These are phyloP conservation scores for Galeruca laticollis DNA, from an alignment of 2,888 invertebrate species.

Conservation along the genomic window DNA sequence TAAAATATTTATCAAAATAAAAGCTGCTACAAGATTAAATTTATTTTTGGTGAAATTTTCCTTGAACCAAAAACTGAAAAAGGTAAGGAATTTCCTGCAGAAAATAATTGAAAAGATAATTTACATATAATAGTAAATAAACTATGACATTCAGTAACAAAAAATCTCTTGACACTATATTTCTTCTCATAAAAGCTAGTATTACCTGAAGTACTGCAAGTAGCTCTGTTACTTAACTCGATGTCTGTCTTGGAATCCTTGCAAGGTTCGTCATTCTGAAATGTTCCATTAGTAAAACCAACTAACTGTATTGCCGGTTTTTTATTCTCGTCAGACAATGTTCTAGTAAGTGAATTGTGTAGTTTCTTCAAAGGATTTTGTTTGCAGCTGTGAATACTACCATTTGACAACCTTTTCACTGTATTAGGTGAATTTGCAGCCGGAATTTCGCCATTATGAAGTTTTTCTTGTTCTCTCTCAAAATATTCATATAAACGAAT, in stretches of 20 bases:
- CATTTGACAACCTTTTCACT: constrained; percentile 55
- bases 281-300: constrained; percentile 63
- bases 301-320: constrained; percentile 61
- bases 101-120: too few relatives aligned
- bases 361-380: constrained; percentile 62
- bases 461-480: constrained; percentile 81
- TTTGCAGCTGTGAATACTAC: constrained; percentile 57
- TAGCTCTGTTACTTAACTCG: constrained; percentile 52
- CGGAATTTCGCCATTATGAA: constrained; percentile 76
- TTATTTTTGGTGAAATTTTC: too few relatives aligned
- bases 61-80: too few relatives aligned
- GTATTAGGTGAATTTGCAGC: constrained; percentile 55
- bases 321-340: constrained; percentile 66
- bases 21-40: too few relatives aligned
- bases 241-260: constrained; percentile 53
- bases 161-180: too few relatives aligned
- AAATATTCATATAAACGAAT: constrained; percentile 88
- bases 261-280: constrained; percentile 55
- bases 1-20: too few relatives aligned
- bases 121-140: too few relatives aligned
- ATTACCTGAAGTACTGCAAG: constrained; percentile 61
- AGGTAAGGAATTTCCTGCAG: too few relatives aligned
- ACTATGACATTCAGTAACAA: too few relatives aligned
- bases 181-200: background rate
- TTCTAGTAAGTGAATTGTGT: constrained; percentile 67